Evolutionary conservation across 2,888 invertebrate genomes (phyloP).

Genomic region (Xestoiulus laeticollis): DNA sequence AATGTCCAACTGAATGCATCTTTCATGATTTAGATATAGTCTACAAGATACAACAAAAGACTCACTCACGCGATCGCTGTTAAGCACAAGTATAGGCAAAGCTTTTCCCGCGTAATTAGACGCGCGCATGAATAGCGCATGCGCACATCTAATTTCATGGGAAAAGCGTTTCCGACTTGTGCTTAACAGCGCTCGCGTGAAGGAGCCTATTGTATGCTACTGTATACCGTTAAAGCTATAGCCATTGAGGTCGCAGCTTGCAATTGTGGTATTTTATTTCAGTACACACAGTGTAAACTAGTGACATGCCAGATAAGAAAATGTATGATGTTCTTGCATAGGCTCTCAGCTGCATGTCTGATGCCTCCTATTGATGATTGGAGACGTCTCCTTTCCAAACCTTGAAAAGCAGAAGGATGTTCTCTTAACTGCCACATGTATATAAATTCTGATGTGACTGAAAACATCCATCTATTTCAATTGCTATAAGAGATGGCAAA

Average conservation of each 20-base stretch:
- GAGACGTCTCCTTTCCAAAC: neutral
- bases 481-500: neutral
- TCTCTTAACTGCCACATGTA: neutral
- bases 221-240: too few relatives aligned
- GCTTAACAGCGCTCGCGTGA: too few relatives aligned
- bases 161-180: too few relatives aligned
- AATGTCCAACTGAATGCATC: too few relatives aligned
- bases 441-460: slow-evolving; percentile 4
- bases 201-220: too few relatives aligned
- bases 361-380: neutral
- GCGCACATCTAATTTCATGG: too few relatives aligned
- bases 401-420: neutral
- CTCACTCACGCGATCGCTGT: too few relatives aligned
- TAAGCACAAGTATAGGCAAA: too few relatives aligned
- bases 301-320: neutral
- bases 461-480: slow-evolving; percentile 23
- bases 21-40: too few relatives aligned
- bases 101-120: too few relatives aligned
- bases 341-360: neutral
- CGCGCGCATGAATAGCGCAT: too few relatives aligned
- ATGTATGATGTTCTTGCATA: neutral
- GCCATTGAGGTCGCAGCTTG: neutral
- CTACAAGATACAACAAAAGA: too few relatives aligned
- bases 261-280: neutral
- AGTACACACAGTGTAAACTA: neutral